A percentile compares a stretch with the other conserved stretches of the same genome.
Conservation (phyloP, 1,140 invertebrate species). For the Drosophila suzukii region DNA sequence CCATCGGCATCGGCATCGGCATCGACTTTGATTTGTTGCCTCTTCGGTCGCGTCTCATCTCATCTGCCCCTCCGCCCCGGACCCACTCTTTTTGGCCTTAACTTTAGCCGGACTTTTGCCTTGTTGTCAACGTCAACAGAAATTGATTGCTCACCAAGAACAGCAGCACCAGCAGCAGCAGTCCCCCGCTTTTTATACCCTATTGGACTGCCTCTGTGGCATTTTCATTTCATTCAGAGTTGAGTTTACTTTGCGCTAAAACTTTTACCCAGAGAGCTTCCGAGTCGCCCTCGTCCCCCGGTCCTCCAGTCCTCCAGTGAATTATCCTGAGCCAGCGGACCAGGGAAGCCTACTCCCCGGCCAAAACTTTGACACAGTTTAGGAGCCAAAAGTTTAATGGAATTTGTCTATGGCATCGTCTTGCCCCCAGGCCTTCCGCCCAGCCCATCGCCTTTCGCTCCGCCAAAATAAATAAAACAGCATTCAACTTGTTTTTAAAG, state of each 20-base stretch:
- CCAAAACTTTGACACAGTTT: slow-evolving; percentile 80
- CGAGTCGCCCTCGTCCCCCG: slow-evolving; percentile 20
- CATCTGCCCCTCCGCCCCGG: slow-evolving; percentile 11
- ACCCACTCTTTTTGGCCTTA: slow-evolving; percentile 51
- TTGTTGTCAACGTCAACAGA: slow-evolving; percentile 83
- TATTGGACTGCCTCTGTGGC: slow-evolving; percentile 77
- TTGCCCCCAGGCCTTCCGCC: slow-evolving; percentile 42
- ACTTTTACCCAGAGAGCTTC: slow-evolving; percentile 60
- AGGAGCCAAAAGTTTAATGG: slow-evolving; percentile 81
- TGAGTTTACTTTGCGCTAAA: slow-evolving; percentile 79
- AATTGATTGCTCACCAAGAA: slow-evolving; percentile 77
- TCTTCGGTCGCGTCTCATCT: slow-evolving; percentile 31
- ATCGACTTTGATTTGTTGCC: slow-evolving; percentile 77
- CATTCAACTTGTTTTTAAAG: slow-evolving; percentile 82
- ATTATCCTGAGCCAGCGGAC: slow-evolving; percentile 79
- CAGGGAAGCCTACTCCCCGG: slow-evolving; percentile 56
- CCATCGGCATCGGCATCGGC: slow-evolving; percentile 18
- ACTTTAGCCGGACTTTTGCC: slow-evolving; percentile 80
- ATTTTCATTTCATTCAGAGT: slow-evolving; percentile 81
- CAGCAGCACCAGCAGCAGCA: slow-evolving; percentile 23
- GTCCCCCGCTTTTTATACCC: slow-evolving; percentile 37
- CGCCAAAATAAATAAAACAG: slow-evolving; percentile 80
- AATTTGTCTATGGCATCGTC: slow-evolving; percentile 77
- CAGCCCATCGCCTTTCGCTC: slow-evolving; percentile 6
- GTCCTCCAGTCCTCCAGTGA: slow-evolving; percentile 58